phyloP scores from a whole-genome alignment of 2,888 invertebrate species.

The Lasioglossum pauxillum region DNA sequence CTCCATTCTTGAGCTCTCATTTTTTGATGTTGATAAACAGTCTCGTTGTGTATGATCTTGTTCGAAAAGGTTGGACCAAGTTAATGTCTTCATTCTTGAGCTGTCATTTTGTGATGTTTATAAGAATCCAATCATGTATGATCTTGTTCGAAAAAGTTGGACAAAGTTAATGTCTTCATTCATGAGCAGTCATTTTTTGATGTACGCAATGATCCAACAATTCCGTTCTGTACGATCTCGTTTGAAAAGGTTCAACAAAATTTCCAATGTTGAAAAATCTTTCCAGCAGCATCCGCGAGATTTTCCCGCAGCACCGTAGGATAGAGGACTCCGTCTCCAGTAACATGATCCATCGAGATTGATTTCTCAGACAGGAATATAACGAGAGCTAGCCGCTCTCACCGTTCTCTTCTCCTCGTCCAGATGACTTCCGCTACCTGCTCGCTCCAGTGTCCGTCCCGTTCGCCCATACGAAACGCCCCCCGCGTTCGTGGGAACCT shows the following conservation, averaged over 20 bases:
- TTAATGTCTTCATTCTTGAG: too few relatives aligned
- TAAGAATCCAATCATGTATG: too few relatives aligned
- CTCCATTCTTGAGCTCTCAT: too few relatives aligned
- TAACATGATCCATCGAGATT: conserved; percentile 80
- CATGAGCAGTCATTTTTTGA: neutral
- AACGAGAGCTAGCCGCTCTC: conserved; percentile 74
- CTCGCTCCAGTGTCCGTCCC: conserved; percentile 77
- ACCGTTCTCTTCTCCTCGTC: conserved; percentile 75
- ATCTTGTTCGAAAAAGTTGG: too few relatives aligned
- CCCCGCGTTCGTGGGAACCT: conserved; percentile 84
- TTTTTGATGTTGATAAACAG: too few relatives aligned
- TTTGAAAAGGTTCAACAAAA: neutral
- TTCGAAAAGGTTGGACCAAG: too few relatives aligned
- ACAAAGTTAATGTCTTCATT: neutral
- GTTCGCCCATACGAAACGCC: conserved; percentile 81
- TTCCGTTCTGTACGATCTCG: neutral
- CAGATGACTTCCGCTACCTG: conserved; percentile 84
- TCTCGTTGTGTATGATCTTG: too few relatives aligned
- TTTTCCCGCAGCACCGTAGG: conserved; percentile 29
- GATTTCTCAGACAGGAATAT: conserved; percentile 79
- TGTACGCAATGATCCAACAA: neutral
- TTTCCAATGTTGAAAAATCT: neutral
- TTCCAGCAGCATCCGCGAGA: conserved; percentile 2
- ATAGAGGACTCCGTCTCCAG: conserved; percentile 59
- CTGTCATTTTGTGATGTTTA: too few relatives aligned